Evolutionary conservation across 2,888 invertebrate species (phyloP).

Genomic region (Orthosia cruda): DNA sequence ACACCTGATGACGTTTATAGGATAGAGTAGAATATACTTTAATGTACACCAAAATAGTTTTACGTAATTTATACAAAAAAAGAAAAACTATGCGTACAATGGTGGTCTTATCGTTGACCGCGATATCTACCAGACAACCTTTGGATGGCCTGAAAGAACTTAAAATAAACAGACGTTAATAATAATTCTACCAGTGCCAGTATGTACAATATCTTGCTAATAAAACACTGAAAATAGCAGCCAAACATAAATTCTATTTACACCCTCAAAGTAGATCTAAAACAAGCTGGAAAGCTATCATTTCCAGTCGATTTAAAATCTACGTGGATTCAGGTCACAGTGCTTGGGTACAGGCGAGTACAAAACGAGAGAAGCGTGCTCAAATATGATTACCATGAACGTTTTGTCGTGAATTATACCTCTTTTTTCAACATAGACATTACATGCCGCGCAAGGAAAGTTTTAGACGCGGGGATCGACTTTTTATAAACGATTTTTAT

Average conservation of each 20-base stretch:
- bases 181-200: not conserved
- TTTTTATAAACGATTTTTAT: conserved; percentile 59
- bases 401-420: conserved; percentile 69
- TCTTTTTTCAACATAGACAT: conserved; percentile 40
- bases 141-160: no score
- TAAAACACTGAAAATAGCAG: not conserved
- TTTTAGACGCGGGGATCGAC: conserved; percentile 22
- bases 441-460: conserved; percentile 14
- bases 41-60: no score
- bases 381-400: conserved; percentile 75
- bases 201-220: not conserved
- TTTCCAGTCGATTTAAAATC: conserved; percentile 68
- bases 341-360: conserved; percentile 70
- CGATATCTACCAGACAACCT: no score
- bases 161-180: no score
- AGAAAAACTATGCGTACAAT: no score
- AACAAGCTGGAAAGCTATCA: conserved; percentile 46
- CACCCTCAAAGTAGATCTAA: conserved; percentile 35
- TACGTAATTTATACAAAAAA: no score
- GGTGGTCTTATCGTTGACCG: no score
- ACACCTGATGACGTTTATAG: no score
- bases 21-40: no score
- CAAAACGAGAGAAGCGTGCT: conserved; percentile 72
- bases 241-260: conserved; percentile 24
- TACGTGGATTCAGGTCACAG: conserved; percentile 71